Evolutionary conservation across 2,888 invertebrate species (phyloP).

Genomic region (Seira ritae): DNA sequence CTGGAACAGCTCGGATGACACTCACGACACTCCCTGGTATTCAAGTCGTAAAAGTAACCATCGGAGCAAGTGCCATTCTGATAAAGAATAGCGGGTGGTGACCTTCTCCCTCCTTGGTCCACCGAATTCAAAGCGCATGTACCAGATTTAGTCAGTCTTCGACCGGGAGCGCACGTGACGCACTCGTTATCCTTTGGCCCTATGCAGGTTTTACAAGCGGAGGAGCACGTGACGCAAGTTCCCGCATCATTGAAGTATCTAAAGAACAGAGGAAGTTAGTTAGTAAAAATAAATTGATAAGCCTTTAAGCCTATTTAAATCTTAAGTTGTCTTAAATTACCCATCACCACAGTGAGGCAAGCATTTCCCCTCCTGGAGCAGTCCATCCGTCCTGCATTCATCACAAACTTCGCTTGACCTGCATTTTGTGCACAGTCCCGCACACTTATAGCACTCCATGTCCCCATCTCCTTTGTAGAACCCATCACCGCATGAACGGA

Average conservation of each 20-base stretch:
- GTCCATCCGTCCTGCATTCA: conserved; percentile 84
- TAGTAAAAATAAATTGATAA: background rate
- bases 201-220: conserved; percentile 89
- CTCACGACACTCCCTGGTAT: conserved; percentile 88
- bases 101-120: conserved; percentile 46
- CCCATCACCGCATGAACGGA: conserved; percentile 63
- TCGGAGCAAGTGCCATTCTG: conserved; percentile 88
- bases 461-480: conserved; percentile 57
- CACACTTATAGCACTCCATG: conserved; percentile 69
- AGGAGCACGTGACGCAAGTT: conserved; percentile 87
- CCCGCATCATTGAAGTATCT: conserved; percentile 93
- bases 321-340: conserved; percentile 75
- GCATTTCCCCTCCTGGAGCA: conserved; percentile 89
- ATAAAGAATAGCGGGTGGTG: conserved; percentile 19
- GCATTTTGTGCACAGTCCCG: conserved; percentile 68
- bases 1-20: conserved; percentile 94
- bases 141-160: conserved; percentile 86
- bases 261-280: conserved; percentile 71
- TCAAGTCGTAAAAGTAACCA: conserved; percentile 83
- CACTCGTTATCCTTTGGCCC: conserved; percentile 91
- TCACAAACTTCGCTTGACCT: conserved; percentile 86
- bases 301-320: background rate
- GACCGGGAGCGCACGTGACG: conserved; percentile 87
- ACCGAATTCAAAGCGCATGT: conserved; percentile 81
- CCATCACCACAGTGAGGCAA: conserved; percentile 86